Base-by-base conservation (phyloP, 1,140 invertebrate species). In the Platyura marginata region DNA sequence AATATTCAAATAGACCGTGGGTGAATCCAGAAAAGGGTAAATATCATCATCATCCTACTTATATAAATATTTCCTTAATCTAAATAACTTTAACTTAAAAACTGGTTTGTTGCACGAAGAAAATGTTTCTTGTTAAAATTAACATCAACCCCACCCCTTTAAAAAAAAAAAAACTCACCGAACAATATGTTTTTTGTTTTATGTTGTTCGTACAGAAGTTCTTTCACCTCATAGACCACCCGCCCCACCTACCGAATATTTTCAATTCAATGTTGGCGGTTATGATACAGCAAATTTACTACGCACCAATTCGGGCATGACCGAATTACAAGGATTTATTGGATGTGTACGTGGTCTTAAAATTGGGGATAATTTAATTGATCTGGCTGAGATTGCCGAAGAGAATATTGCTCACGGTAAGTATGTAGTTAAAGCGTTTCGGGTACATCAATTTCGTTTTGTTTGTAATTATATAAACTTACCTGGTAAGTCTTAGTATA, bases 321-420 rank as follows among this genome's bases (percentile, higher is more conserved):
- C 61, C 1, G 54, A 74, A 3, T 68, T 72, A 3, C 70, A 85
- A 45, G 69, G 70, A 4, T 89, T 88, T 54, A 76, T 89, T 11
- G 89, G 90, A 1, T 95, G 89, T 53, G 72, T 93, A 15, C 70
- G 87, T 47, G 90, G 90, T 9, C 68, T 93, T 33, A 86, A 86
- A 68, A 85, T 93, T 44, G 86, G 81, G 16, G 67, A 79, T 42
- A 74, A 75, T 50, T 68, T 81, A 11, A 75, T 91, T 23, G 77
- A 89, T 62, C 61, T 93, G 22, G 71, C 79, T 15, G 68, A 67
- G 38, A 74, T 81, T 49, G 77, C 78, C 38, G 73, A 73, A 52
- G 69, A 75, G 54, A 73, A 75, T 49, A 77, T 74, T 59, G 72
- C 77, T 56, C 72, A 76, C 63, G 77, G 79, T 67, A 71, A 68